Conservation (phyloP, 1,140 invertebrate species). For the Wasmannia auropunctata region DNA sequence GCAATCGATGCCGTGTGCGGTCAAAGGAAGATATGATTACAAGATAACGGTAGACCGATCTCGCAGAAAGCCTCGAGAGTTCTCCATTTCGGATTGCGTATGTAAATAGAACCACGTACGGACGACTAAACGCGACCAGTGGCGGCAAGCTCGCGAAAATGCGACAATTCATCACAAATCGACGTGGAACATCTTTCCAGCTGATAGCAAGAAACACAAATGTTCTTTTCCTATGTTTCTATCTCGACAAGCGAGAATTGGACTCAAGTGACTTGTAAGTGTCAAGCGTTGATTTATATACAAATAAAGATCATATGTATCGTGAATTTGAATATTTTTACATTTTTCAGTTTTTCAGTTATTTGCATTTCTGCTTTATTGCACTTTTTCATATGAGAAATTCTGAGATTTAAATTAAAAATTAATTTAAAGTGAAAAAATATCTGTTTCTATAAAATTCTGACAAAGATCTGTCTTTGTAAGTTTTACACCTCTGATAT, state of each 20-base stretch:
- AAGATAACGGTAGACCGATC: constrained; percentile 65
- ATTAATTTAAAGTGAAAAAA: neutral
- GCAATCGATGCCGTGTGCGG: constrained; percentile 45
- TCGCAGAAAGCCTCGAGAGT: neutral
- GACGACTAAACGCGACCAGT: neutral
- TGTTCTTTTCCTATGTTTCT: neutral
- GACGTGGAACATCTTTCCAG: neutral
- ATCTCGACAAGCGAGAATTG: neutral
- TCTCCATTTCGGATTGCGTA: constrained; percentile 8
- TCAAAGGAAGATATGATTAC: constrained; percentile 70
- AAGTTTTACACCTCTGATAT: neutral
- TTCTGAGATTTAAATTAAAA: neutral
- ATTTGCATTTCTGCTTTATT: neutral
- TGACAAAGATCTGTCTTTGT: neutral
- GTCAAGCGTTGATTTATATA: neutral
- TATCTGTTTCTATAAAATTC: too few relatives aligned
- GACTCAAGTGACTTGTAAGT: neutral
- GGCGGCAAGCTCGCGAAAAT: constrained; percentile 39
- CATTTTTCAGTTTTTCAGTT: neutral
- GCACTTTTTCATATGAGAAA: neutral
- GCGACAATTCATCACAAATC: constrained; percentile 42
- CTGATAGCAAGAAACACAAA: neutral
- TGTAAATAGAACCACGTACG: constrained; percentile 32
- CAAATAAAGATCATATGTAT: neutral
- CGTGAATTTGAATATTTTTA: neutral